Evolutionary conservation across 2,888 invertebrate genomes (phyloP).

Genomic region (Cynaeus angustus): DNA sequence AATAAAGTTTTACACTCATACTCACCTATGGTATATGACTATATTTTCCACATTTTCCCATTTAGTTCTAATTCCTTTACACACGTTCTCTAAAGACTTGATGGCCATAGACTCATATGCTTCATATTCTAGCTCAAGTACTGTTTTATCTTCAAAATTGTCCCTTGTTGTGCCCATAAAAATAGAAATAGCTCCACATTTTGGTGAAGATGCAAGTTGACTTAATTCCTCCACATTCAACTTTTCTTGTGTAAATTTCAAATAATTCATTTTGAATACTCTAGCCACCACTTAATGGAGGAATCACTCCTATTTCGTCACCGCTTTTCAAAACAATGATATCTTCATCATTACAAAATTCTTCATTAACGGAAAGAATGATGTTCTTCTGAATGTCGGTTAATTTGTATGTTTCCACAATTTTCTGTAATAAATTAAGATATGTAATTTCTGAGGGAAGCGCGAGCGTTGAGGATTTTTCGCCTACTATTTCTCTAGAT

Average conservation of each 20-base stretch:
- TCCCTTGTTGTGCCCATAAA: conserved; percentile 94
- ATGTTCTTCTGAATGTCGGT: conserved; percentile 80
- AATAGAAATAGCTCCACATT: conserved; percentile 91
- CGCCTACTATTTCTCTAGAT: conserved; percentile 87
- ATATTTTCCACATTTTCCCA: conserved; percentile 87
- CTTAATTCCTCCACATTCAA: conserved; percentile 81
- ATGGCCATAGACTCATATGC: conserved; percentile 94
- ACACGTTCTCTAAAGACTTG: conserved; percentile 86
- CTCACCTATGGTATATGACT: conserved; percentile 88
- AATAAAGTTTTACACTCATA: no score
- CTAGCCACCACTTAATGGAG: conserved; percentile 94
- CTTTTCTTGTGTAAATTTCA: conserved; percentile 80
- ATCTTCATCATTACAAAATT: conserved; percentile 78
- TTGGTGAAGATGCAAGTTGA: conserved; percentile 78
- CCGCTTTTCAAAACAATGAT: conserved; percentile 74
- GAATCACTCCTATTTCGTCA: conserved; percentile 93
- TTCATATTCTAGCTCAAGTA: conserved; percentile 93
- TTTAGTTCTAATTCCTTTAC: conserved; percentile 80
- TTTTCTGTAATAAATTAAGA: conserved; percentile 75
- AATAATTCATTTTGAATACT: conserved; percentile 76
- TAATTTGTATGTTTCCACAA: conserved; percentile 79
- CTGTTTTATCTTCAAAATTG: conserved; percentile 87
- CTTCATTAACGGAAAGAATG: conserved; percentile 89
- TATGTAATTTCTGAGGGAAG: conserved; percentile 75
- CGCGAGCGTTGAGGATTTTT: conserved; percentile 74